Evolutionary conservation across 2,113 vertebrate species (phyloP), one percentile per base, ranked within the genome.

Genomic region (Casuarius casuarius): DNA sequence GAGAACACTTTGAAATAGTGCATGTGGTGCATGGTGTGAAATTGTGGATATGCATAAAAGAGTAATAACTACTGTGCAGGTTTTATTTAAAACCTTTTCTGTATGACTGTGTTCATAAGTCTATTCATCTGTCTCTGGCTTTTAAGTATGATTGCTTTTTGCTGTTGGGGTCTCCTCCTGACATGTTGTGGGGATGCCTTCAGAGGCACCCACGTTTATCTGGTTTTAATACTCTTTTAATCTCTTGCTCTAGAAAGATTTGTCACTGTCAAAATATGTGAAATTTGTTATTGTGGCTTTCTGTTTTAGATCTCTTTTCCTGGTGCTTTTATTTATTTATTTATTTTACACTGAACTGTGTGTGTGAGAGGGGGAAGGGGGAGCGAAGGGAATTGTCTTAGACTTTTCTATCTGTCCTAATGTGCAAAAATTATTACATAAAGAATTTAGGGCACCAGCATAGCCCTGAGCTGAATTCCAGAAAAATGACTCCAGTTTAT

Each of bases 1-100:
- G 96, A 96, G 97, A 94, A 56, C 94, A 91, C 90, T 97, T 97
- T 94, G 94, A 97, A 96, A 98, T 85, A 91, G 59, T 56, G n/a
- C 61, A 26, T 96, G 85, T 85, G 86, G 96, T 96, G 87, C 31
- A 5, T 71, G 85, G 90, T 93, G 88, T 92, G 91, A 94, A 79
- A 88, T 90, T 89, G 72, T 80, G 79, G 87, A 42, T 91, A 35
- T 23, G n/a, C 72, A 58, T 77, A 51, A 78, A 90, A 94, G 84
- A 94, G 31, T 40, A 89, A n/a, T 66, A 77, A 77, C 59, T 80
- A 20, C 46, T 94, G 49, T n/a, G 78, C 54, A 61, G 84, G 63
- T 87, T 94, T 85, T 90, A 71, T 94, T 85, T 92, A 54, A 92
- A 80, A 77, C 76, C 78, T 83, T 94, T 88, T 61, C 66, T 92